Percentiles rank a stretch among this genome's conserved stretches.
Evolutionary conservation across 2,797 vertebrate species (phyloP).

Genomic region (Micromesistius poutassou): DNA sequence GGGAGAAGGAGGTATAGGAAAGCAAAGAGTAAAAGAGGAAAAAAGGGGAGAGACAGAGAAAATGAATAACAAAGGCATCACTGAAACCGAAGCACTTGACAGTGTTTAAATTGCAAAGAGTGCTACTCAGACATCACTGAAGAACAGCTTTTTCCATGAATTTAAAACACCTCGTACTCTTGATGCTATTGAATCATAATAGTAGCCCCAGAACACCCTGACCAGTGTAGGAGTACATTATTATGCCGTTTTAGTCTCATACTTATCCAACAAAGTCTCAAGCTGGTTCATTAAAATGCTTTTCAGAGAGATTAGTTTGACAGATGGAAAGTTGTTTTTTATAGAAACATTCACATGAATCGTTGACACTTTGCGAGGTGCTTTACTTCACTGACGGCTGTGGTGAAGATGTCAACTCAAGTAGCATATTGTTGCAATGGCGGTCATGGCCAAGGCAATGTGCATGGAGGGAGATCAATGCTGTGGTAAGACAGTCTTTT

Average conservation of each 20-base stretch:
- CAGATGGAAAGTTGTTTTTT: background rate
- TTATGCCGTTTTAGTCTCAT: background rate
- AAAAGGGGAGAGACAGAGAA: background rate
- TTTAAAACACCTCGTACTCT: background rate
- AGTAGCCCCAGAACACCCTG: background rate
- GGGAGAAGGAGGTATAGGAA: background rate
- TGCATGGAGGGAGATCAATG: background rate
- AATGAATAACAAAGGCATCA: slow-evolving; percentile 24
- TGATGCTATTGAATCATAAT: background rate
- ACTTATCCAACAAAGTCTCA: background rate
- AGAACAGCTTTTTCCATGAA: background rate
- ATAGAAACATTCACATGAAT: background rate
- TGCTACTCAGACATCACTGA: background rate
- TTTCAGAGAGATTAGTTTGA: background rate
- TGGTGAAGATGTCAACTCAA: background rate
- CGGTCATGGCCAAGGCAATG: background rate
- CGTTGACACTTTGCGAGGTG: background rate
- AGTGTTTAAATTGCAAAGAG: background rate
- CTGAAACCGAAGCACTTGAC: slow-evolving; percentile 14
- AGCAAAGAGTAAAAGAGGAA: background rate
- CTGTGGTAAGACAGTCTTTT: too few relatives aligned
- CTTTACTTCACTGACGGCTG: background rate
- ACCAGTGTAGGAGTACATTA: background rate
- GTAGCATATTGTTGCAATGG: background rate
- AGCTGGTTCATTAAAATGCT: background rate